Evolutionary conservation across 92 coral and sea anemone genomes (phyloP).

Genomic region (Pocillopora meandrina): DNA sequence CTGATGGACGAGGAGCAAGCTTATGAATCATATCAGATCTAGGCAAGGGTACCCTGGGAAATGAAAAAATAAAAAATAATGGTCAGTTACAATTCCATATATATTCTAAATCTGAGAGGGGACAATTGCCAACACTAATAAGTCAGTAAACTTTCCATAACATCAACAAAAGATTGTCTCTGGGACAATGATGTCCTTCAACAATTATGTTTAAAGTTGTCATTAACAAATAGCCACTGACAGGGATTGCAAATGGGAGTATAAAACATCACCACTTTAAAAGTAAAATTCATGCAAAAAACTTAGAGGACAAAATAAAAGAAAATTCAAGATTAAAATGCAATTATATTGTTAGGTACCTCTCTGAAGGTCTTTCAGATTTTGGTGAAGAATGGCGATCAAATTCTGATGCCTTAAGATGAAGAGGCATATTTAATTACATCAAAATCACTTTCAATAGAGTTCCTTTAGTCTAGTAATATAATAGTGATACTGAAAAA

Average conservation of each 20-base stretch:
- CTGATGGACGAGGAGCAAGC: conserved; percentile 78
- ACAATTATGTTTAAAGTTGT: too few relatives aligned
- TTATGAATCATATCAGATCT: conserved; percentile 87
- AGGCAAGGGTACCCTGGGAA: conserved; percentile 67
- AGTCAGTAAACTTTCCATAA: too few relatives aligned
- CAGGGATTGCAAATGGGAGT: too few relatives aligned
- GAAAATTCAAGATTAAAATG: conserved; percentile 1
- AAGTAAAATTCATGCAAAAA: background rate
- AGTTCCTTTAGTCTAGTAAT: background rate
- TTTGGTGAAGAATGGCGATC: conserved; percentile 17
- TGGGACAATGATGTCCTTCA: too few relatives aligned
- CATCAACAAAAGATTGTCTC: too few relatives aligned
- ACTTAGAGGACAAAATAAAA: conserved; percentile 13
- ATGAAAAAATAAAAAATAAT: background rate
- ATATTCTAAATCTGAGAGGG: background rate
- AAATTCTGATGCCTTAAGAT: conserved; percentile 45
- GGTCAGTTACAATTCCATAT: background rate
- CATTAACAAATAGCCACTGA: too few relatives aligned
- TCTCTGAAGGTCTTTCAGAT: conserved; percentile 25
- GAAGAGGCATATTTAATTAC: too few relatives aligned
- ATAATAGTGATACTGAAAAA: too few relatives aligned
- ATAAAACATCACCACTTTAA: too few relatives aligned
- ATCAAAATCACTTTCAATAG: background rate
- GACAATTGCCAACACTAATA: background rate
- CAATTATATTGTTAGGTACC: conserved; percentile 10